A percentile compares a stretch with the other conserved stretches of the same genome.
phyloP scores from a whole-genome alignment of 2,113 vertebrate genomes.

The Sapayoa aenigma region DNA sequence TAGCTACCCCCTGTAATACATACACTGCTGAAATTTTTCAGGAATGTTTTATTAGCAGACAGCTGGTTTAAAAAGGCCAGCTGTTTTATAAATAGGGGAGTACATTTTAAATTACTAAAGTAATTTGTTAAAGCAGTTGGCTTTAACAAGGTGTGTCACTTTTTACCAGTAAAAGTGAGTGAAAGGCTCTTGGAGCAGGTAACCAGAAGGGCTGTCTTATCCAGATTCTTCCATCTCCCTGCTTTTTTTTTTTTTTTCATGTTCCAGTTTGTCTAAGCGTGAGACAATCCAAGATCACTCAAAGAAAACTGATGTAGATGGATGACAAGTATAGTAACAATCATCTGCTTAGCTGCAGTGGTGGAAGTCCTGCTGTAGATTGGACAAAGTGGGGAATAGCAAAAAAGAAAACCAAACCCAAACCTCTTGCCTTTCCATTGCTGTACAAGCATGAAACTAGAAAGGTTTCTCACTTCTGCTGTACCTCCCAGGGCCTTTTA shows the following conservation, averaged over 20 bases:
- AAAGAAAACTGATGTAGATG: background rate
- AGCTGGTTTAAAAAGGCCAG: background rate
- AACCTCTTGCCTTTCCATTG: background rate
- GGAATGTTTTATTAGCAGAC: background rate
- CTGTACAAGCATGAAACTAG: background rate
- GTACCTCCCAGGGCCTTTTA: background rate
- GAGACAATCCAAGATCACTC: background rate
- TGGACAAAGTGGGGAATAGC: background rate
- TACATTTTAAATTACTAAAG: slow-evolving; percentile 3
- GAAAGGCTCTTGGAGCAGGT: background rate
- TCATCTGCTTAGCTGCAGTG: background rate
- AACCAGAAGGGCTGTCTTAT: background rate
- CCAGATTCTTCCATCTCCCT: background rate
- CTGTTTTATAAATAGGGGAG: background rate
- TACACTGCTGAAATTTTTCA: background rate
- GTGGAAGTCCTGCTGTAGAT: background rate
- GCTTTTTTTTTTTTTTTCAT: background rate
- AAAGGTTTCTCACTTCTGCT: background rate
- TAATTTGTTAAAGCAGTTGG: background rate
- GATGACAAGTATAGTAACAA: background rate
- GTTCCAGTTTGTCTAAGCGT: background rate
- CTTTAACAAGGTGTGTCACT: background rate
- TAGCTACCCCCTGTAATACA: background rate
- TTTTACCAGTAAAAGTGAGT: background rate
- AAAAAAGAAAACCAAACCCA: background rate